Conservation (phyloP, 2,797 vertebrate genomes). For the Coregonus suidteri region DNA sequence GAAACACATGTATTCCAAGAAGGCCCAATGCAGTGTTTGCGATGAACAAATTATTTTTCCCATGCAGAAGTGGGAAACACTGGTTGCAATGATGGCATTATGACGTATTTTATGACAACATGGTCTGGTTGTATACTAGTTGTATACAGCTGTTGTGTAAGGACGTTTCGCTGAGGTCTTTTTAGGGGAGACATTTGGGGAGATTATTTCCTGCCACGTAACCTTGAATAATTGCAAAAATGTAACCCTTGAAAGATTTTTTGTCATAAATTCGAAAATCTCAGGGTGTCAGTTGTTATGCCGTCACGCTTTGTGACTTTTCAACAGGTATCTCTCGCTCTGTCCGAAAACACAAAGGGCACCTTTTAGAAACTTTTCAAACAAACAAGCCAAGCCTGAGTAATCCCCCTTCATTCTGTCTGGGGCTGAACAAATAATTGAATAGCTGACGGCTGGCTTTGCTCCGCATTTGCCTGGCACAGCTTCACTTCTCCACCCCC, state of each 20-base stretch:
- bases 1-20: background rate
- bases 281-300: background rate
- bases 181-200: background rate
- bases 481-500: background rate
- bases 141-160: background rate
- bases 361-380: conserved; percentile 24
- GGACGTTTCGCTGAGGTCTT: background rate
- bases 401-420: conserved; percentile 38
- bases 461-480: background rate
- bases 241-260: too few relatives aligned
- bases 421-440: conserved; percentile 45
- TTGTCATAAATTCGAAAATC: background rate
- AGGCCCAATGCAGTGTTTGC: background rate
- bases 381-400: conserved; percentile 31
- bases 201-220: background rate
- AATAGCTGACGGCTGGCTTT: conserved; percentile 35
- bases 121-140: background rate
- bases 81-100: background rate
- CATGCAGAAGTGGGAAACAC: too few relatives aligned
- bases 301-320: conserved; percentile 8
- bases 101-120: too few relatives aligned
- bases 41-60: background rate
- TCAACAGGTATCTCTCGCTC: conserved; percentile 15
- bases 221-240: background rate
- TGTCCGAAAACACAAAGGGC: conserved; percentile 19